Base-by-base conservation (phyloP, 2,888 invertebrate species). In the Aphrophora alni region DNA sequence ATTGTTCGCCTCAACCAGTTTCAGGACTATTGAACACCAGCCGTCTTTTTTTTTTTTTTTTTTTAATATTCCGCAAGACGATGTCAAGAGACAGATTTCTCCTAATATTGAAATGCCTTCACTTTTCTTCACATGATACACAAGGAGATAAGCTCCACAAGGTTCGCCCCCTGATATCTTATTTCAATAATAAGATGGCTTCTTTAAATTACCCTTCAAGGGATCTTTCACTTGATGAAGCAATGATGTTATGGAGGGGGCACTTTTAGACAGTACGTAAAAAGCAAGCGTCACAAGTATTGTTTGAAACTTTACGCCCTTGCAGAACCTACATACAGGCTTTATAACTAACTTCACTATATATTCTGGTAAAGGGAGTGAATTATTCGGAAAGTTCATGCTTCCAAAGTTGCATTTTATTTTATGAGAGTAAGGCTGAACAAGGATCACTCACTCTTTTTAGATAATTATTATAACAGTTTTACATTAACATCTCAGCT, bases 201-300 rank as follows among this genome's bases (percentile, higher is more conserved):
- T n/a, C n/a, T n/a, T n/a, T n/a, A n/a, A n/a, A n/a, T n/a, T n/a
- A n/a, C n/a, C n/a, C n/a, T n/a, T n/a, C n/a, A n/a, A n/a, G n/a
- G n/a, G n/a, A n/a, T n/a, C n/a, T n/a, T n/a, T n/a, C n/a, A n/a
- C n/a, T n/a, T n/a, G n/a, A n/a, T n/a, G n/a, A n/a, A n/a, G n/a
- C n/a, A n/a, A n/a, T n/a, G n/a, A n/a, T n/a, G n/a, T n/a, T n/a
- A n/a, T n/a, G n/a, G n/a, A n/a, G n/a, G n/a, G n/a, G n/a, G n/a
- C n/a, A n/a, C n/a, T n/a, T 77, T 77, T n/a, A 8, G 69, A n/a
- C 76, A 76, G 21, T 69, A 68, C 24, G 59, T 76, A 8, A 76
- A n/a, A n/a, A n/a, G n/a, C n/a, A n/a, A n/a, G n/a, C n/a, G n/a
- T n/a, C n/a, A n/a, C n/a, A n/a, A n/a, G n/a, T n/a, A n/a, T n/a